Evolutionary conservation across 2,113 vertebrate species (phyloP), one percentile per base, ranked within the genome.

Genomic region (Melanerpes aurifrons): DNA sequence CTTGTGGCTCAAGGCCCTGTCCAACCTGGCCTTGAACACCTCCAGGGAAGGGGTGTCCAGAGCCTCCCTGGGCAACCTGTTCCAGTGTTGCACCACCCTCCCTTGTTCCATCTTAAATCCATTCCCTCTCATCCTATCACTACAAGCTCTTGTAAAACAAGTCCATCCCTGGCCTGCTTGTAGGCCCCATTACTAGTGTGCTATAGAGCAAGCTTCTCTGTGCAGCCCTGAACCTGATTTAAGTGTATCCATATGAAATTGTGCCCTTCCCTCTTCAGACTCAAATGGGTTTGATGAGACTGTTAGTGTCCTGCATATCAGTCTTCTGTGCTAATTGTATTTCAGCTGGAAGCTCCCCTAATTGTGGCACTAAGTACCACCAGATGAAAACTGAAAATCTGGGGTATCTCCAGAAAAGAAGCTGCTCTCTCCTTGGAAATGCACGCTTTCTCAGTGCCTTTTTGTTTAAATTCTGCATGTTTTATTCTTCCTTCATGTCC

Each of bases 361-460:
- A 72, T 45, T 75, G 22, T 22, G 74, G 25, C 50, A 63, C 18
- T 68, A 85, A 89, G 31, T 89, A 56, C 26, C 54, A 47, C 48
- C 64, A 92, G 82, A 62, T 72, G 48, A 37, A 91, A 89, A 86
- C 5, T 10, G 57, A 77, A 88, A 91, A 72, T 71, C 82, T 91
- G 71, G 64, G 68, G 4, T 47, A n/a, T 28, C 62, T 93, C 64
- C 58, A 81, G 73, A 81, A 82, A 95, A 87, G 10, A 78, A 87
- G 66, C 80, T 77, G 24, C 20, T 71, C 25, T 89, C 14, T 57
- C 9, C 12, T 70, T 43, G 86, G 69, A 76, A 95, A 81, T 40
- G 15, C 0, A 0, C 81, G 37, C 43, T 86, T 93, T 83, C 32
- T 93, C 40, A 37, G n/a, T 81, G 53, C 62, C 40, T 89, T 45